Conservation (phyloP, 2,797 vertebrate genomes). For the Etheostoma nigrum region DNA sequence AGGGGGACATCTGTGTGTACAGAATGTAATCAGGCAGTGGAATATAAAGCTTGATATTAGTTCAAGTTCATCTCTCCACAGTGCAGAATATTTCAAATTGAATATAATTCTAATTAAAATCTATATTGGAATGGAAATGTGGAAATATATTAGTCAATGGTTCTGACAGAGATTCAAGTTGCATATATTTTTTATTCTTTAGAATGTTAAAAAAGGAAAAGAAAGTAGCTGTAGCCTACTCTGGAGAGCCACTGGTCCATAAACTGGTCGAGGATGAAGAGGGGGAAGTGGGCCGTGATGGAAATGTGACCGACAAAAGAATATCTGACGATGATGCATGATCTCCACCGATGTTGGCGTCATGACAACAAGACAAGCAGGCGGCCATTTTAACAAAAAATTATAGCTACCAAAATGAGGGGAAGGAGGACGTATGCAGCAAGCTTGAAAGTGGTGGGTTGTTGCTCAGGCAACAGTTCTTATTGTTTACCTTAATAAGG, state of each 20-base stretch:
- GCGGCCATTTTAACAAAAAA: conserved; percentile 82
- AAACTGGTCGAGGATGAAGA: conserved; percentile 42
- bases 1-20: background rate
- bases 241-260: conserved; percentile 40
- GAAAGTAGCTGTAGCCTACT: conserved; percentile 16
- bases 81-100: conserved; percentile 20
- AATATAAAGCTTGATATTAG: conserved; percentile 17
- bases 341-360: conserved; percentile 32
- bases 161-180: background rate
- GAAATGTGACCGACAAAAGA: conserved; percentile 51
- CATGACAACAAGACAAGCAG: conserved; percentile 78
- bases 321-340: conserved; percentile 22
- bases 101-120: conserved; percentile 4
- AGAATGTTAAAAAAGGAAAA: background rate
- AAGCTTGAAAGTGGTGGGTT: conserved; percentile 78
- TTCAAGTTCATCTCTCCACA: conserved; percentile 34
- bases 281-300: conserved; percentile 41
- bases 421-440: conserved; percentile 80
- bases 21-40: conserved; percentile 14
- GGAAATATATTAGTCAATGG: background rate
- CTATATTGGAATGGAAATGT: no score
- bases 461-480: conserved; percentile 73
- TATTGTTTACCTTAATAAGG: conserved; percentile 93
- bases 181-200: background rate
- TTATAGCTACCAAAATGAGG: conserved; percentile 63